Evolutionary conservation across 2,888 invertebrate genomes (phyloP), one percentile per base, ranked within the genome.

Genomic region (Oxystoma pomonae): DNA sequence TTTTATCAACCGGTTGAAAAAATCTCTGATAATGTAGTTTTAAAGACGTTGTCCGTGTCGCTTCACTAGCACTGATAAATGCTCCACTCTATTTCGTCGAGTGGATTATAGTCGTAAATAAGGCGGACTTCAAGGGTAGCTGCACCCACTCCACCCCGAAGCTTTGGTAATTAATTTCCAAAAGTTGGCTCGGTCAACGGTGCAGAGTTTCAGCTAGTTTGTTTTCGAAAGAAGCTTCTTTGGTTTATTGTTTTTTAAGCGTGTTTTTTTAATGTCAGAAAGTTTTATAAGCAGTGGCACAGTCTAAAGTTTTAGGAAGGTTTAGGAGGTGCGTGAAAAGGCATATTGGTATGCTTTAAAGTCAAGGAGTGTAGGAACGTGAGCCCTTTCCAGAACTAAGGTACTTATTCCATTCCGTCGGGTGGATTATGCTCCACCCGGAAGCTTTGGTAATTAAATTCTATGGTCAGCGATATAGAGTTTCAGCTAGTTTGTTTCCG

Each of bases 371-470:
- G n/a, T n/a, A n/a, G n/a, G n/a, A n/a, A n/a, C n/a, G n/a, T n/a
- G n/a, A n/a, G n/a, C n/a, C n/a, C n/a, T n/a, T n/a, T n/a, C n/a
- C n/a, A n/a, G n/a, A n/a, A n/a, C n/a, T n/a, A n/a, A n/a, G n/a
- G n/a, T n/a, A n/a, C n/a, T n/a, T n/a, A 53, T 16, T 53, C n/a
- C 53, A 53, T 53, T 53, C 53, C 53, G n/a, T 17, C 19, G 53
- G n/a, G 16, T 16, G 17, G 16, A 53, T 19, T 19, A 19, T 53
- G 12, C 35, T 35, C 35, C 35, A 35, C 35, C 12, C 35, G 5
- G 3, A 35, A 35, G 35, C 12, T 35, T 35, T 35, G 35, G 35
- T 35, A 12, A 35, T 35, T 35, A 35, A 35, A 7, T 35, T 35
- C 3, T 7, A 35, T 12, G 35, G 35, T 35, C 35, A 35, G 12